Evolutionary conservation across 2,797 vertebrate species (phyloP).

Genomic region (Lithobates pipiens): DNA sequence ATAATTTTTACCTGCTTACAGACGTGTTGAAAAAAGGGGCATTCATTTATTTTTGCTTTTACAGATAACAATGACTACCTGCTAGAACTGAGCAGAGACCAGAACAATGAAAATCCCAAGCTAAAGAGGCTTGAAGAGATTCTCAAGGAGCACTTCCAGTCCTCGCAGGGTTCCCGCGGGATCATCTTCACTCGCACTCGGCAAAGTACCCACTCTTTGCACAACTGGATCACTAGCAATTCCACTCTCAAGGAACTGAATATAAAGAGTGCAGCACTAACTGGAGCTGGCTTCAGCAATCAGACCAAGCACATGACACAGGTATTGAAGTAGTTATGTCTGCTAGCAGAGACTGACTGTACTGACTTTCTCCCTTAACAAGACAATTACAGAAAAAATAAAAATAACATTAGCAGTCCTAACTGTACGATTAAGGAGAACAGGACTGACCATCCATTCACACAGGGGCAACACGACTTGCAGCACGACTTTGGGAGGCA

Average conservation of each 20-base stretch:
- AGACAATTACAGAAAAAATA: too few species aligned
- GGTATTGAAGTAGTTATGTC: conserved; percentile 70
- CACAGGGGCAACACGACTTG: too few species aligned
- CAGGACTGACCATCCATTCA: too few species aligned
- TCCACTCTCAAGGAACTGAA: conserved; percentile 64
- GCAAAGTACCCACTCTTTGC: conserved; percentile 80
- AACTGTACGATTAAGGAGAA: too few species aligned
- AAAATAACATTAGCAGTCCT: too few species aligned
- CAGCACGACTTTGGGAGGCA: too few species aligned
- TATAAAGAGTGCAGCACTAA: conserved; percentile 80
- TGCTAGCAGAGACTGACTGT: too few species aligned
- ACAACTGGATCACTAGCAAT: conserved; percentile 81
- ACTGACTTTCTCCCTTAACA: too few species aligned
- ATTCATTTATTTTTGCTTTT: conserved; percentile 4
- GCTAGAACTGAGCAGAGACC: conserved; percentile 63
- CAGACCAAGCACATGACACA: conserved; percentile 87
- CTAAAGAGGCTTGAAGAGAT: conserved; percentile 79
- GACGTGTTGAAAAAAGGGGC: too few species aligned
- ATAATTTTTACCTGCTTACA: too few species aligned
- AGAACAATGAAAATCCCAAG: conserved; percentile 84
- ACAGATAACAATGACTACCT: conserved; percentile 81
- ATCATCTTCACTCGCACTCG: conserved; percentile 90
- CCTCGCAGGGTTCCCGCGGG: conserved; percentile 68
- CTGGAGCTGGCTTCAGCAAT: conserved; percentile 78
- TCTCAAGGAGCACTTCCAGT: conserved; percentile 78